Conservation (phyloP, 2,797 vertebrate genomes). For the Peromyscus melanophrys region DNA sequence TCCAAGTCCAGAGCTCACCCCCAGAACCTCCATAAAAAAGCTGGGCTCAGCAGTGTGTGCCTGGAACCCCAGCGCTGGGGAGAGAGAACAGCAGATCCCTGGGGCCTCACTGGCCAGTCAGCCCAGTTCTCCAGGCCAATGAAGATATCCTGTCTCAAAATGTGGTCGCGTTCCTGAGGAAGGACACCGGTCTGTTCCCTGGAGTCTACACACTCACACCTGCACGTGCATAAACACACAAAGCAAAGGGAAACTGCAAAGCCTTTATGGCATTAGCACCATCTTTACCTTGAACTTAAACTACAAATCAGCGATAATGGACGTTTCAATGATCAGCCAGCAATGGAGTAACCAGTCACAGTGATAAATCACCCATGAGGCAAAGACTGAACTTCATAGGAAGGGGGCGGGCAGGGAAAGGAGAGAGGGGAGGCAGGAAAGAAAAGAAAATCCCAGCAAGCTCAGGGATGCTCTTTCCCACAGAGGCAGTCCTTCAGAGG, state of each 20-base stretch:
- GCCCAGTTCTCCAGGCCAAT: neutral
- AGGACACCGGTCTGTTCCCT: neutral
- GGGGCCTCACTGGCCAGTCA: neutral
- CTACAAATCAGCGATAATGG: constrained; percentile 78
- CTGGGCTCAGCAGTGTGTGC: neutral
- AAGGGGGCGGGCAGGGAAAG: rapidly evolving
- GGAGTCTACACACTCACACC: neutral
- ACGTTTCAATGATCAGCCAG: constrained; percentile 82
- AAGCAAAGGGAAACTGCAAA: constrained; percentile 28
- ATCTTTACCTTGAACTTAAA: constrained; percentile 70
- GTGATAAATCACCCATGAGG: constrained; percentile 76
- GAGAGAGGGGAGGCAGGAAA: neutral
- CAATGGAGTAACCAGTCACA: constrained; percentile 65
- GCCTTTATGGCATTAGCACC: neutral
- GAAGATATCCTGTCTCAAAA: neutral
- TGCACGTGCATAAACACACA: neutral
- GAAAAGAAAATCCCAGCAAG: constrained; percentile 56
- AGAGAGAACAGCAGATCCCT: neutral
- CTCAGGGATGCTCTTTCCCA: neutral
- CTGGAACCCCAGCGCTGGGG: neutral
- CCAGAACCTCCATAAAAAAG: neutral
- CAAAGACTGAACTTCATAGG: constrained; percentile 58
- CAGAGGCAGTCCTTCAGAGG: neutral
- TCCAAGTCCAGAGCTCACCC: neutral
- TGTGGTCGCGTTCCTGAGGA: neutral